Evolutionary conservation across 2,113 vertebrate genomes (phyloP).

Genomic region (Sceloporus tristichus): DNA sequence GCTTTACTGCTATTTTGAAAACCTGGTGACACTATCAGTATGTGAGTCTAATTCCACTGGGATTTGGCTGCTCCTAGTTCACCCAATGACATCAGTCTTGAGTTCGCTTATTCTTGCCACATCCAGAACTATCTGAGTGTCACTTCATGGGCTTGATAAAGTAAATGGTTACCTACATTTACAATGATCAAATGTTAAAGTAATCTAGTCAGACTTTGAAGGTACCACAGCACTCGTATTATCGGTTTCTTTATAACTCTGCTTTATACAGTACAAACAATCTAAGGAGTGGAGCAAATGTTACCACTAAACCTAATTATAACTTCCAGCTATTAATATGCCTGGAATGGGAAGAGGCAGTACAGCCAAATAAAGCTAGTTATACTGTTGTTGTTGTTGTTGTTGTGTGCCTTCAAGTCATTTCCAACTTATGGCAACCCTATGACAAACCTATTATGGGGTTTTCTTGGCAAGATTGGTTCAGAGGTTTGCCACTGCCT

Average conservation of each 20-base stretch:
- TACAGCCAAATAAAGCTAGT: neutral
- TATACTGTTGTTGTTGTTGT: neutral
- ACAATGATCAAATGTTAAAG: neutral
- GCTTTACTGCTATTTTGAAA: too few relatives aligned
- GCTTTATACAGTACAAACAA: conserved; percentile 16
- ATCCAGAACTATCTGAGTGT: neutral
- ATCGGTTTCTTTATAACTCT: neutral
- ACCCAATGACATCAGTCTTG: neutral
- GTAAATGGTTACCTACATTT: neutral
- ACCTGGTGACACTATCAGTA: too few relatives aligned
- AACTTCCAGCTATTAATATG: accelerated
- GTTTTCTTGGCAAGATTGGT: too few relatives aligned
- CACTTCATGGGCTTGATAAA: neutral
- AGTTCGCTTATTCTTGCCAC: too few relatives aligned
- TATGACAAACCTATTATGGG: too few relatives aligned
- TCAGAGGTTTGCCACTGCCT: too few relatives aligned
- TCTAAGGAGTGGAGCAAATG: neutral
- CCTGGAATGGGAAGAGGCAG: conserved; percentile 19
- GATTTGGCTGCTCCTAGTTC: too few relatives aligned
- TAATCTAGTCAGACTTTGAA: neutral
- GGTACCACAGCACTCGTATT: neutral
- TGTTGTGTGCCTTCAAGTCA: too few relatives aligned
- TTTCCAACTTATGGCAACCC: too few relatives aligned
- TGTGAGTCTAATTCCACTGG: too few relatives aligned
- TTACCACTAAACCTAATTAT: neutral